Evolutionary conservation across 2,888 invertebrate species (phyloP).

Genomic region (Cosmia pyralina): DNA sequence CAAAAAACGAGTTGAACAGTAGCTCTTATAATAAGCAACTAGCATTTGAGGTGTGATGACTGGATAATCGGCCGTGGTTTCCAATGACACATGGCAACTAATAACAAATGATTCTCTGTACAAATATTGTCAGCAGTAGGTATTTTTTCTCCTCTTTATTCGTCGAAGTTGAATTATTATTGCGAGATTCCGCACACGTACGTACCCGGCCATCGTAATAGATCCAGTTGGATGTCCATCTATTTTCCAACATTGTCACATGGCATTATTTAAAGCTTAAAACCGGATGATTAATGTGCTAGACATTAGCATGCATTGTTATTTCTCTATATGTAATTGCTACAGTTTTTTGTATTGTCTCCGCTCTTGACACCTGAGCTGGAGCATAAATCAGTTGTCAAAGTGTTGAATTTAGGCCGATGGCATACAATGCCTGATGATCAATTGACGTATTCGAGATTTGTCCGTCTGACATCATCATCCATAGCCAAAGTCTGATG

Average conservation of each 20-base stretch:
- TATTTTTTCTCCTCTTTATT: constrained; percentile 69
- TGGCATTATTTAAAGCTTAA: constrained; percentile 75
- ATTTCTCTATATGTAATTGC: constrained; percentile 81
- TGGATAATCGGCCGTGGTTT: constrained; percentile 68
- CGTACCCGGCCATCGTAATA: constrained; percentile 70
- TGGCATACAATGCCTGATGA: constrained; percentile 79
- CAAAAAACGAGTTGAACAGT: constrained; percentile 72
- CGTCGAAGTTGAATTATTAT: constrained; percentile 71
- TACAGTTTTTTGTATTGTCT: constrained; percentile 80
- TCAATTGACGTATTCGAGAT: constrained; percentile 80
- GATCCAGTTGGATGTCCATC: constrained; percentile 73
- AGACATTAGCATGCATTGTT: constrained; percentile 79
- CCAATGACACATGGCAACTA: constrained; percentile 67
- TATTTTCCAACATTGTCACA: constrained; percentile 75
- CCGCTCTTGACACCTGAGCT: constrained; percentile 85
- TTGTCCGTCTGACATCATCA: constrained; percentile 81
- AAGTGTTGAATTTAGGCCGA: constrained; percentile 80
- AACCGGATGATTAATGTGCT: constrained; percentile 82
- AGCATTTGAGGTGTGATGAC: constrained; percentile 71
- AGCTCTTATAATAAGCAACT: constrained; percentile 71
- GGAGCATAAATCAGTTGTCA: constrained; percentile 88
- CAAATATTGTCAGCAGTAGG: constrained; percentile 73
- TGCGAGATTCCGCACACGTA: constrained; percentile 68
- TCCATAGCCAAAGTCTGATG: constrained; percentile 72
- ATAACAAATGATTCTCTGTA: constrained; percentile 75